These are phyloP conservation scores for Lomographa bimaculata DNA, from an alignment of 2,888 invertebrate species.

Conservation along the genomic window DNA sequence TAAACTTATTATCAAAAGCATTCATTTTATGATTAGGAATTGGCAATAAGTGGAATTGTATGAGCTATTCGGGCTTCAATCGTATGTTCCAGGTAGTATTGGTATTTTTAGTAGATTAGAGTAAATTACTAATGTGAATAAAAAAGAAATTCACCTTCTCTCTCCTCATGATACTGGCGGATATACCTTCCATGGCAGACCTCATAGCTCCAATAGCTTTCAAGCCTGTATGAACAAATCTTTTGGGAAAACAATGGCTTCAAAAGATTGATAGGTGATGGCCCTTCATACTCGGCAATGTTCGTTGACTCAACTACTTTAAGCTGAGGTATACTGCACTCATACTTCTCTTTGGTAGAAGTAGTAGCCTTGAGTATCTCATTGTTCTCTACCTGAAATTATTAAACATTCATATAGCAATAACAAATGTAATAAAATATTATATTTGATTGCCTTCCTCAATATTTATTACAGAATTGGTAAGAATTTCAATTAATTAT, in stretches of 20 bases:
- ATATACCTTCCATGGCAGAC: constrained; percentile 96
- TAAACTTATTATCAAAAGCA: too few relatives aligned
- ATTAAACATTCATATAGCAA: not conserved
- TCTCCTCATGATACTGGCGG: constrained; percentile 97
- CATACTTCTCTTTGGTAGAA: constrained; percentile 91
- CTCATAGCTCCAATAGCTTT: constrained; percentile 98
- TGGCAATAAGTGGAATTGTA: too few relatives aligned
- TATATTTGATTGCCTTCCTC: too few relatives aligned
- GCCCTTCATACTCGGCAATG: constrained; percentile 87
- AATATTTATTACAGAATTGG: too few relatives aligned
- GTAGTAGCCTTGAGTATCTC: constrained; percentile 89
- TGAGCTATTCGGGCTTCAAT: too few relatives aligned
- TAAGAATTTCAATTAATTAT: too few relatives aligned
- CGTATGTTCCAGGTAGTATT: too few relatives aligned
- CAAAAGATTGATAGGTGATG: constrained; percentile 90
- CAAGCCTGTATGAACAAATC: constrained; percentile 93
- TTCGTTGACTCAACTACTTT: constrained; percentile 77
- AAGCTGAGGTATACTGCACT: constrained; percentile 90
- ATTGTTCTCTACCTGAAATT: constrained; percentile 53
- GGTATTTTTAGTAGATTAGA: too few relatives aligned
- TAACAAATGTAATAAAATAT: too few relatives aligned
- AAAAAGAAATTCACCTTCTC: constrained; percentile 84
- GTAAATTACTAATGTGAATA: too few relatives aligned
- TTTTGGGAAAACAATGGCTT: constrained; percentile 90
- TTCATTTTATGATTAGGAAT: too few relatives aligned